Conservation (phyloP, 2,888 invertebrate genomes). For the Asteroscopus sphinx region DNA sequence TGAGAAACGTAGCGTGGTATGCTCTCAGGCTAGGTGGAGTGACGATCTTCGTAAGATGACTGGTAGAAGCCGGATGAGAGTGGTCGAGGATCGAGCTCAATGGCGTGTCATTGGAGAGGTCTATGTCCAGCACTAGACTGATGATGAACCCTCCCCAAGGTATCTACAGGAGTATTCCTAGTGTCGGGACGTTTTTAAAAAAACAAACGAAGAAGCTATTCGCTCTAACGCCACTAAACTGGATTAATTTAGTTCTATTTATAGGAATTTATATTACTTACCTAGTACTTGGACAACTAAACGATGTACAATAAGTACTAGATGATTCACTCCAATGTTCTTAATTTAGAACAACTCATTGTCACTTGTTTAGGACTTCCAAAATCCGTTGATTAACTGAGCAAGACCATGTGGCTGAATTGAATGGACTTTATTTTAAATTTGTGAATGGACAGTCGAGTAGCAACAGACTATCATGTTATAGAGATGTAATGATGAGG, state of each 20-base stretch:
- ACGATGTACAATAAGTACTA: slow-evolving; percentile 30
- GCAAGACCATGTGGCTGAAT: slow-evolving; percentile 8
- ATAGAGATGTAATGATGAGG: no score
- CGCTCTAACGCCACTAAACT: slow-evolving; percentile 27
- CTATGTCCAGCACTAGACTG: no score
- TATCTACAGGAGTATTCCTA: no score
- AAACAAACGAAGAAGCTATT: slow-evolving; percentile 13
- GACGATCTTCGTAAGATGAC: no score
- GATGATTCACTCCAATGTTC: slow-evolving; percentile 57
- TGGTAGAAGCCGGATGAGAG: no score
- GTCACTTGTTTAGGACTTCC: slow-evolving; percentile 47
- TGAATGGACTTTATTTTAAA: background rate
- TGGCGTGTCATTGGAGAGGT: no score
- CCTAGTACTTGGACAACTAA: slow-evolving; percentile 45
- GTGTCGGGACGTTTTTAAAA: no score
- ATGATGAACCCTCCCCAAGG: no score
- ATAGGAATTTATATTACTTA: slow-evolving; percentile 47
- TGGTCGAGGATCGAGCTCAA: no score
- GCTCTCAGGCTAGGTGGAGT: no score
- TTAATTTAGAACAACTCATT: slow-evolving; percentile 52
- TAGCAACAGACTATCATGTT: no score
- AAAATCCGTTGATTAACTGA: slow-evolving; percentile 47
- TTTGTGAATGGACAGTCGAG: slow-evolving; percentile 13
- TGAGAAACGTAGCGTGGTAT: no score
- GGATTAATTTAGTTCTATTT: slow-evolving; percentile 52